A percentile compares a stretch with the other conserved stretches of the same genome.
phyloP scores from a whole-genome alignment of 2,888 invertebrate genomes.

The Erebia palarica region DNA sequence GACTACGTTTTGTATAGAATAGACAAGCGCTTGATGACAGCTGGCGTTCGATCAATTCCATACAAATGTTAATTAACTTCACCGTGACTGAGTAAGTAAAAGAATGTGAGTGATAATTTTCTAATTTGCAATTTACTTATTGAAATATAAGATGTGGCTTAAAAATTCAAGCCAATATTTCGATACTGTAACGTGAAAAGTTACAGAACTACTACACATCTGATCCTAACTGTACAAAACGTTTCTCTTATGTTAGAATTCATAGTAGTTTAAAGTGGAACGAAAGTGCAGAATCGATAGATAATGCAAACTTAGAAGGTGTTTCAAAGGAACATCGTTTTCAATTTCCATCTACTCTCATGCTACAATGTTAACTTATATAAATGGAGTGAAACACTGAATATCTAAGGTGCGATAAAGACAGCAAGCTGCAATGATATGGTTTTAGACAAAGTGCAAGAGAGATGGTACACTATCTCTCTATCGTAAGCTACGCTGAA shows the following conservation, averaged over 20 bases:
- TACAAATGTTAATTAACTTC: too few species aligned
- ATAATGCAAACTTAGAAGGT: constrained; percentile 37
- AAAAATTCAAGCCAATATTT: neutral
- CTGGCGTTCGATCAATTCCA: too few species aligned
- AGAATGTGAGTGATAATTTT: neutral
- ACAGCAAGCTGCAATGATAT: constrained; percentile 3
- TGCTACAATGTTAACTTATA: constrained; percentile 39
- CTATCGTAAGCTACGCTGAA: constrained; percentile 21
- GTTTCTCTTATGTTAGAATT: constrained; percentile 25
- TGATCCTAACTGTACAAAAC: constrained; percentile 21
- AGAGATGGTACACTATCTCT: neutral
- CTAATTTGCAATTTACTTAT: neutral
- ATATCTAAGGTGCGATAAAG: constrained; percentile 32
- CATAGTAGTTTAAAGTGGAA: constrained; percentile 27
- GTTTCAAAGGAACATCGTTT: constrained; percentile 37
- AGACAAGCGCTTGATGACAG: too few species aligned
- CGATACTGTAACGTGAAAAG: constrained; percentile 11
- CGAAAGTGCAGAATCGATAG: constrained; percentile 37
- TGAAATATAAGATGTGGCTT: neutral
- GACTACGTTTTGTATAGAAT: too few species aligned
- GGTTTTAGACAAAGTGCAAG: neutral
- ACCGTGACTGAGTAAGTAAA: too few species aligned
- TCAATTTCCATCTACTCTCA: constrained; percentile 41
- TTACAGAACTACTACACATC: constrained; percentile 5
- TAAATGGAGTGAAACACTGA: constrained; percentile 35